Conservation (phyloP, 2,888 invertebrate genomes). For the Leuctra nigra region DNA sequence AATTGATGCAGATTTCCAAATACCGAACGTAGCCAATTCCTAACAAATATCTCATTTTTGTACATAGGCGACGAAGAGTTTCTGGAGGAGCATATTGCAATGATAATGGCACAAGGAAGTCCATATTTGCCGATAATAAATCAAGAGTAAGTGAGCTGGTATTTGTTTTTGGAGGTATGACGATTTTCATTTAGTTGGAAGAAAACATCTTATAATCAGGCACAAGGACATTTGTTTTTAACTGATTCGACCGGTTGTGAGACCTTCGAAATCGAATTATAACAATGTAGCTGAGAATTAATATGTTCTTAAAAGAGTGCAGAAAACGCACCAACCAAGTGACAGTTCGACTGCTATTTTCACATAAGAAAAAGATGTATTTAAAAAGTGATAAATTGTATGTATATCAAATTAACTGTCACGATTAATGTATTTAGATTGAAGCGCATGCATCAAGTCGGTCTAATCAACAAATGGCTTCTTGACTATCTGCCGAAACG, state of each 20-base stretch:
- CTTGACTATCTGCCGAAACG: conserved; percentile 66
- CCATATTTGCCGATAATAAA: conserved; percentile 73
- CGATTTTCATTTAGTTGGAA: too few species aligned
- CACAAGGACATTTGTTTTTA: too few species aligned
- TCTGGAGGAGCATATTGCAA: conserved; percentile 68
- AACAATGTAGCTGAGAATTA: too few species aligned
- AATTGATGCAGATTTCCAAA: not conserved
- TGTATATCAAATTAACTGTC: too few species aligned
- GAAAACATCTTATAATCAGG: too few species aligned
- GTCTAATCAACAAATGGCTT: conserved; percentile 78
- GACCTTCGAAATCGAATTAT: too few species aligned
- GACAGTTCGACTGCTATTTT: too few species aligned
- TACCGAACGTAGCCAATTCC: not conserved
- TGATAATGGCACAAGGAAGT: conserved; percentile 66
- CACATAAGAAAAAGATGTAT: too few species aligned
- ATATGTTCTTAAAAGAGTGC: too few species aligned
- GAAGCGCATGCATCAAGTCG: conserved; percentile 73
- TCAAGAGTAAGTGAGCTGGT: conserved; percentile 56
- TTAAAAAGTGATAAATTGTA: too few species aligned
- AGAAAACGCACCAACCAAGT: too few species aligned
- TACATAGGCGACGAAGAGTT: conserved; percentile 65
- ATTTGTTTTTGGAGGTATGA: not conserved
- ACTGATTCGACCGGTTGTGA: too few species aligned
- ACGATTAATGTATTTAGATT: conserved; percentile 53
- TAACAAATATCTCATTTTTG: conserved; percentile 22